Percentiles rank a stretch among this genome's conserved stretches.
Conservation (phyloP, 2,888 invertebrate genomes). For the Andrena bucephala region DNA sequence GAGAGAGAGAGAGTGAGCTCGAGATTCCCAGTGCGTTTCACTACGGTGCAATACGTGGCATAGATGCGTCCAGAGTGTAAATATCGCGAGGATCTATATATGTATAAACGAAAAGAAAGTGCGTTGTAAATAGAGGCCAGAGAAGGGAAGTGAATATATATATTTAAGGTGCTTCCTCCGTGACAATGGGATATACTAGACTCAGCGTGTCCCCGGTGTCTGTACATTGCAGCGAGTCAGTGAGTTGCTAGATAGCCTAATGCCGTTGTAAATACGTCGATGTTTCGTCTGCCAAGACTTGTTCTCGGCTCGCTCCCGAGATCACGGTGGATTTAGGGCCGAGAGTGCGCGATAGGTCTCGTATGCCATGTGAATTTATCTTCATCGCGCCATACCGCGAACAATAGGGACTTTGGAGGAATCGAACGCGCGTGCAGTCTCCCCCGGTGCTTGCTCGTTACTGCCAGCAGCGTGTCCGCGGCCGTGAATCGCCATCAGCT, state of each 20-base stretch:
- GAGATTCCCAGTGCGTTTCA: conserved; percentile 48
- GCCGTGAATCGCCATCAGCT: conserved; percentile 1
- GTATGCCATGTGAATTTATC: conserved; percentile 44
- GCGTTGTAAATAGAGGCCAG: conserved; percentile 36
- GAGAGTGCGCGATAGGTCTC: conserved; percentile 46
- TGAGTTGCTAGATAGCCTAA: conserved; percentile 63
- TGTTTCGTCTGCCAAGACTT: conserved; percentile 19
- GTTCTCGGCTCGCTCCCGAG: conserved; percentile 34
- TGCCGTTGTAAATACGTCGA: conserved; percentile 69
- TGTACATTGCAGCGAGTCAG: conserved; percentile 57
- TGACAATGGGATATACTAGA: conserved; percentile 30
- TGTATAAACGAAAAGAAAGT: conserved; percentile 21
- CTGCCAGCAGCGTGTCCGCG: conserved; percentile 2
- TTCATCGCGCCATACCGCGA: conserved; percentile 26
- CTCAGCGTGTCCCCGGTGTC: conserved; percentile 46
- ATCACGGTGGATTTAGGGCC: conserved; percentile 48
- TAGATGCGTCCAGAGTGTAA: conserved; percentile 74
- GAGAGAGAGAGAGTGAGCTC: no score
- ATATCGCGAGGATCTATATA: conserved; percentile 60
- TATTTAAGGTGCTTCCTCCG: conserved; percentile 68
- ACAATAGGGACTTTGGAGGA: conserved; percentile 15
- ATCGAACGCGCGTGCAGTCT: conserved; percentile 23
- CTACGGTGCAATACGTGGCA: conserved; percentile 66
- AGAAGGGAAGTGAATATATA: conserved; percentile 43
- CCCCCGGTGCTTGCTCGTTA: conserved; percentile 12